Conservation (phyloP, 1,140 invertebrate species). For the Diachasmimorpha longicaudata region DNA sequence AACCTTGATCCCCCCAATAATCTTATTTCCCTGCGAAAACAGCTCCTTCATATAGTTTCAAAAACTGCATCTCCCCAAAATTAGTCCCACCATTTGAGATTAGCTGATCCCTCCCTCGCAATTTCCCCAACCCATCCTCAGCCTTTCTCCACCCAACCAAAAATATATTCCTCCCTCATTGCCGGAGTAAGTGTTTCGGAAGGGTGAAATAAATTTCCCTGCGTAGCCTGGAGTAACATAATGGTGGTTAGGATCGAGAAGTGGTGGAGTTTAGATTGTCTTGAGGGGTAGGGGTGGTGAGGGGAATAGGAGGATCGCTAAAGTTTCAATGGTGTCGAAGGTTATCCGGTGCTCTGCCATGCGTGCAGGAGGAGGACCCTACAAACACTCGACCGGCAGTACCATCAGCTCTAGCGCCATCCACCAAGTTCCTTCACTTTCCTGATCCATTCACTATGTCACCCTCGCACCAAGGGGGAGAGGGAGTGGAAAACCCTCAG, state of each 20-base stretch:
- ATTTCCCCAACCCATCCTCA: too few relatives aligned
- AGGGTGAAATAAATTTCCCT: neutral
- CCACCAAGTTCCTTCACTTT: neutral
- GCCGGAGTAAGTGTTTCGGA: slow-evolving; percentile 8
- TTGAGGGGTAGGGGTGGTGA: too few relatives aligned
- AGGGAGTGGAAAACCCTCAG: neutral
- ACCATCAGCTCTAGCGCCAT: slow-evolving; percentile 11
- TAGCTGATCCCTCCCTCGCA: too few relatives aligned
- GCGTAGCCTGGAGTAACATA: neutral
- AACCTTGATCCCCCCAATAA: too few relatives aligned
- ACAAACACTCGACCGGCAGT: neutral
- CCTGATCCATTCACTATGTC: neutral
- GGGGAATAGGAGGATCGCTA: neutral
- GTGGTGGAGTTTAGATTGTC: slow-evolving; percentile 19
- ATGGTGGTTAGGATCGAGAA: neutral
- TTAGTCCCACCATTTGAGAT: too few relatives aligned
- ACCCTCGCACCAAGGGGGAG: neutral
- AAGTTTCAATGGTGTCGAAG: slow-evolving; percentile 13
- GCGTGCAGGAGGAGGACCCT: neutral
- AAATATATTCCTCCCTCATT: too few relatives aligned
- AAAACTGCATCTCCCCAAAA: too few relatives aligned
- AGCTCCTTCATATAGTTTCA: too few relatives aligned
- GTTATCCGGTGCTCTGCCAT: slow-evolving; percentile 9
- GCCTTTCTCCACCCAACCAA: too few relatives aligned
- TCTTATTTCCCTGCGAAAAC: too few relatives aligned